Base-by-base conservation (phyloP, 2,888 invertebrate species). In the Epiperipatus broadwayi region DNA sequence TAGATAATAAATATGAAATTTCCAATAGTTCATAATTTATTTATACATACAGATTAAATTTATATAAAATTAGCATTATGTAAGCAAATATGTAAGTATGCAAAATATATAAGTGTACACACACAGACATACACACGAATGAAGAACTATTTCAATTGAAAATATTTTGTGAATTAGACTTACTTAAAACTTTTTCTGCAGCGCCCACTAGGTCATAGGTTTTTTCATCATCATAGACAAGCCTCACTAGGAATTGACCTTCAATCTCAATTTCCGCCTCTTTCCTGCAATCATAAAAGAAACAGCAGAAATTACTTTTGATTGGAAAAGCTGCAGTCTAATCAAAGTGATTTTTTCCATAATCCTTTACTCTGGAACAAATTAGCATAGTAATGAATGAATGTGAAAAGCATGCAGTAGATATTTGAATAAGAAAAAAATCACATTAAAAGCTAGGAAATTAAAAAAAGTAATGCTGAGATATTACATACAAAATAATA, bases 181-280 rank as follows among this genome's bases (percentile, higher is more conserved):
- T 69, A 89, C 89, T 72, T 45, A 91, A 67, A 40, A 87, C 73
- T 62, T 83, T 80, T 35, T 83, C 84, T 16, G 91, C 89, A 14
- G 89, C 87, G 21, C 73, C 74, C 47, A 91, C 84, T 50, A 91
- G 67, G 56, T 85, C 84, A 61, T 89, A 91, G 1, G 91, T 89
- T 43, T 87, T 74, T 60, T 84, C 83, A 57, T 91, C 91, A 52
- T 89, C 87, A 59, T 91, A 91, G 51, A 89, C 83, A 63, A 87
- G 83, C 8, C 89, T 69, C 10, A 89, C 87, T 48, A 91, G 65
- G 60, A 91, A 91, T 50, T 87, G 84, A 2, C 89, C 89, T 53
- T 91, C 89, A 84, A 91, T 87, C 42, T 72, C 72, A 37, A 91
- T 76, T 41, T 83, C 80, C 0, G 89, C 89, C 59, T 81, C 81